Evolutionary conservation across 2,113 vertebrate genomes (phyloP), one percentile per base, ranked within the genome.

Genomic region (Mus pahari): DNA sequence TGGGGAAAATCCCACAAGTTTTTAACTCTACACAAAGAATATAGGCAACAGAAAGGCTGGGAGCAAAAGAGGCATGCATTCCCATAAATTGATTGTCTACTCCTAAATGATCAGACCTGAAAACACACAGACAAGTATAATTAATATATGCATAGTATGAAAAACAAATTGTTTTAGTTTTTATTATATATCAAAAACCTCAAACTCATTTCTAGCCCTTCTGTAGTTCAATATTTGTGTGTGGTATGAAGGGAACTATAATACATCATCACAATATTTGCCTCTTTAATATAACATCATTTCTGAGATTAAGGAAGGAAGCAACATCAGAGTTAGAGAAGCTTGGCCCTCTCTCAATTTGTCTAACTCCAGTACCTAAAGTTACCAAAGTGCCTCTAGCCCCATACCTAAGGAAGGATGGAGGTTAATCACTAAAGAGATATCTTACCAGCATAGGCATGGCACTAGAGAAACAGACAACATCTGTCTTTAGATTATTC

Each of bases 91-190:
- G 17, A 3, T 53, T 79, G 77, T 53, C 28, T 31, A 79, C 17
- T 79, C 31, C 48, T 53, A 79, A 79, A 79, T 53, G 48, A 4
- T 36, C 4, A 53, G 31, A 10, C 31, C 28, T 2, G 16, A 22
- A 53, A 79, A 53, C 4, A 53, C 36, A 36, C 8, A 53, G 36
- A 79, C 17, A 79, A 19, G 48, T 98, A 97, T 89, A 98, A 98
- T 95, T 89, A 97, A 95, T 79, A 60, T 93, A 45, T 66, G 83
- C 93, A 78, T 74, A 89, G 6, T 87, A 36, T 79, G 8, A 92
- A 26, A 84, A 28, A 93, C 14, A 53, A 33, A 5, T 78, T 86
- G 31, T 24, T 4, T 96, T 71, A 92, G 14, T 92, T 96, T 71
- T 94, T 89, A 1, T 36, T 81, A 11, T 92, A 24, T 92, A 6